phyloP scores from a whole-genome alignment of 2,888 invertebrate species.

The Seira ritae region DNA sequence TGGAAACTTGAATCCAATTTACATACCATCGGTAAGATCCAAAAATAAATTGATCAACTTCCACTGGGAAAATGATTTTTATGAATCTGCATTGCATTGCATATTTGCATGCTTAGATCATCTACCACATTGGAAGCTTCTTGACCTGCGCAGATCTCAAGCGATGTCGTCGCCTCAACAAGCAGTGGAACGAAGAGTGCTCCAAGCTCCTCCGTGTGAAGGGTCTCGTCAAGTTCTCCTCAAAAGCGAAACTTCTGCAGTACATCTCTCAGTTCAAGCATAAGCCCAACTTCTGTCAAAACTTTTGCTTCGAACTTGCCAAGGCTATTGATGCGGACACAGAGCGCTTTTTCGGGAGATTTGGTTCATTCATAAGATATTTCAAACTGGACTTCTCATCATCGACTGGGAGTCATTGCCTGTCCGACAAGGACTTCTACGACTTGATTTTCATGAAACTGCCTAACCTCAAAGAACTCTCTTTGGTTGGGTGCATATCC shows the following conservation, averaged over 20 bases:
- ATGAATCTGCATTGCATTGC: background rate
- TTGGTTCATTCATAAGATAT: slow-evolving; percentile 38
- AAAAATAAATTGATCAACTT: background rate
- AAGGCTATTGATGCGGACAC: slow-evolving; percentile 13
- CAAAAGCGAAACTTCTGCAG: background rate
- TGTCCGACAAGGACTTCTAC: slow-evolving; percentile 22
- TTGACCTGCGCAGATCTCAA: slow-evolving; percentile 50
- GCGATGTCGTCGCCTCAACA: slow-evolving; percentile 39
- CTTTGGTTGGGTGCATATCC: slow-evolving; percentile 37
- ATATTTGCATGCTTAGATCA: slow-evolving; percentile 26
- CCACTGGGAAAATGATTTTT: background rate
- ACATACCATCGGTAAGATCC: slow-evolving; percentile 41
- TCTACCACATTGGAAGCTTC: slow-evolving; percentile 48
- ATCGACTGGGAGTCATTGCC: slow-evolving; percentile 20
- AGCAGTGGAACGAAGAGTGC: slow-evolving; percentile 49
- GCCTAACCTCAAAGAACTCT: slow-evolving; percentile 40
- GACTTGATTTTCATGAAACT: slow-evolving; percentile 34
- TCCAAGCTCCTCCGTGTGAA: slow-evolving; percentile 35
- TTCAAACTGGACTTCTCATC: slow-evolving; percentile 46
- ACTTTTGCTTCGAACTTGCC: slow-evolving; percentile 28
- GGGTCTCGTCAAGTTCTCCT: slow-evolving; percentile 37
- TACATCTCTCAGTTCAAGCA: slow-evolving; percentile 23
- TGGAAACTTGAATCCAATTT: slow-evolving; percentile 33
- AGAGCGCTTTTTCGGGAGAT: slow-evolving; percentile 24
- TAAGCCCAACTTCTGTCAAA: slow-evolving; percentile 40